phyloP scores from a whole-genome alignment of 2,113 vertebrate genomes.

The Labeo catla region DNA sequence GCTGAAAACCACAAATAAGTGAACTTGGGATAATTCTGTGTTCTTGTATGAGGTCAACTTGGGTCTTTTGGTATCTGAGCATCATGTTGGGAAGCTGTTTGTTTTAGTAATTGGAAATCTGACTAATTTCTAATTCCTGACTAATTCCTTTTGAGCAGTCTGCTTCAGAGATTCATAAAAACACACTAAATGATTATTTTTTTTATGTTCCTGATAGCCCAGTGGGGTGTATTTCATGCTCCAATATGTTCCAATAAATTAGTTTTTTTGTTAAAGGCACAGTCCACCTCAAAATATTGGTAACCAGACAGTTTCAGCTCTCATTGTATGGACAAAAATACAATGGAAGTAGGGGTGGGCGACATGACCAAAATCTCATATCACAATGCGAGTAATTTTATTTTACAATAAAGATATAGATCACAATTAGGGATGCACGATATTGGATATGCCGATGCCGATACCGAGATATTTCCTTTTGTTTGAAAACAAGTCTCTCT shows the following conservation, averaged over 20 bases:
- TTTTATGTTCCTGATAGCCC: not conserved
- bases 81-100: too few relatives aligned
- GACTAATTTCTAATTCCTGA: not conserved
- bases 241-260: not conserved
- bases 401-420: too few relatives aligned
- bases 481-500: too few relatives aligned
- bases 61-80: not conserved
- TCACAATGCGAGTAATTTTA: too few relatives aligned
- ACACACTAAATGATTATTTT: not conserved
- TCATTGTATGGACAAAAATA: not conserved
- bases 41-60: not conserved
- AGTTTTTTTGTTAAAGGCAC: not conserved
- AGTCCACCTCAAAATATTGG: not conserved
- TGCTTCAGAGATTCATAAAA: not conserved
- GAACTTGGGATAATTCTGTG: not conserved
- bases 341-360: not conserved
- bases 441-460: too few relatives aligned
- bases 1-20: not conserved
- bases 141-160: not conserved
- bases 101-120: too few relatives aligned
- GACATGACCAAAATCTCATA: too few relatives aligned
- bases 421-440: too few relatives aligned
- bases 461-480: too few relatives aligned
- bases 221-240: not conserved
- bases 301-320: not conserved